Conservation (phyloP, 2,888 invertebrate genomes). For the Cinara cedri region DNA sequence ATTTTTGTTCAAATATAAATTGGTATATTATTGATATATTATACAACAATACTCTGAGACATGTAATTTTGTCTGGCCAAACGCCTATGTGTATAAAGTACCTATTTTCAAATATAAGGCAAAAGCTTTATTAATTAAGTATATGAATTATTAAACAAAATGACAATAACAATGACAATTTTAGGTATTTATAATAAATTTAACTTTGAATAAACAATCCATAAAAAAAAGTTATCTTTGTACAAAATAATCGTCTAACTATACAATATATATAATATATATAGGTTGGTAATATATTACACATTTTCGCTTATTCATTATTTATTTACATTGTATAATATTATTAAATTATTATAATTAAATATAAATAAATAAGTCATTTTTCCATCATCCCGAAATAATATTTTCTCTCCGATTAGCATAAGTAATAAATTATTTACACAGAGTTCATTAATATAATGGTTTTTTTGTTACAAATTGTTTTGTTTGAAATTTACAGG, state of each 20-base stretch:
- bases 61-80: conserved; percentile 24
- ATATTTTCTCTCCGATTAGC: conserved; percentile 28
- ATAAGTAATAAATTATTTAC: conserved; percentile 5
- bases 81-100: conserved; percentile 4
- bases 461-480: background rate
- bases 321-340: background rate
- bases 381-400: background rate
- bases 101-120: conserved; percentile 18
- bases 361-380: conserved; percentile 13
- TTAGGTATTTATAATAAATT: conserved; percentile 19
- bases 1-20: conserved; percentile 40
- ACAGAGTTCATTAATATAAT: background rate
- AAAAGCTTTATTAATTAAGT: conserved; percentile 32
- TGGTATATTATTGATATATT: background rate
- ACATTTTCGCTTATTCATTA: background rate
- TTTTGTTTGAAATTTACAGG: background rate
- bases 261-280: conserved; percentile 20
- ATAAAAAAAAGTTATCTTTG: conserved; percentile 32
- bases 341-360: background rate
- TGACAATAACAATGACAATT: conserved; percentile 33
- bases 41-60: conserved; percentile 19
- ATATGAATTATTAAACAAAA: conserved; percentile 22
- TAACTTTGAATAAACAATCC: conserved; percentile 38
- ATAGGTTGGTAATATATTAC: conserved; percentile 1
- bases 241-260: conserved; percentile 35